A percentile compares a stretch with the other conserved stretches of the same genome.
Conservation (phyloP, 1,140 invertebrate genomes). For the Xylocopa sonorina region DNA sequence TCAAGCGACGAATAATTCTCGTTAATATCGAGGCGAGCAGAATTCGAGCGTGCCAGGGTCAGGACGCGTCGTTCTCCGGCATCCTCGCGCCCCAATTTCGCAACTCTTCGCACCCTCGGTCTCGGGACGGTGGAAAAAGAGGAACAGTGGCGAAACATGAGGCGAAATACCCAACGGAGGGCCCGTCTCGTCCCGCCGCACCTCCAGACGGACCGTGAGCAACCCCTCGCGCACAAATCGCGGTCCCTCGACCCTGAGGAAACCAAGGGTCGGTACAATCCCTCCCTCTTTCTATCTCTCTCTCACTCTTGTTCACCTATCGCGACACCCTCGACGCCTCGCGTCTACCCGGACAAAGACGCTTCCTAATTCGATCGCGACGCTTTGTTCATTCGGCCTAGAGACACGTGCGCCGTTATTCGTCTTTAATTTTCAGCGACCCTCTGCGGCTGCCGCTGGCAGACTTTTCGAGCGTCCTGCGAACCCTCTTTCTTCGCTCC, state of each 20-base stretch:
- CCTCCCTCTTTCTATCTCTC: not conserved
- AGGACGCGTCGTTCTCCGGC: constrained; percentile 20
- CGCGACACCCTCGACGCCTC: constrained; percentile 41
- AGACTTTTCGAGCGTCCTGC: constrained; percentile 12
- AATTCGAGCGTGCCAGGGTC: not conserved
- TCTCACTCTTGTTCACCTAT: constrained; percentile 19
- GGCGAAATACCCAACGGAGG: constrained; percentile 25
- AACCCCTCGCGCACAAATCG: constrained; percentile 48
- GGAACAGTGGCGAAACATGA: not conserved
- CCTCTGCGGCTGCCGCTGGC: not conserved
- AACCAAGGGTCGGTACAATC: constrained; percentile 62
- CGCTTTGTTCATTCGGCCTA: constrained; percentile 68
- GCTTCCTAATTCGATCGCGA: constrained; percentile 75
- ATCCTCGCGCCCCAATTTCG: constrained; percentile 51
- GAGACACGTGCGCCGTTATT: constrained; percentile 55
- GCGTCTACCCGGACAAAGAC: constrained; percentile 74
- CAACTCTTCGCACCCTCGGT: constrained; percentile 48
- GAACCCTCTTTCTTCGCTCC: not conserved
- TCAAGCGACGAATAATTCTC: not conserved
- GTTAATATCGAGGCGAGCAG: not conserved
- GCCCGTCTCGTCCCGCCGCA: constrained; percentile 12
- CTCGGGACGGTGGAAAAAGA: not conserved
- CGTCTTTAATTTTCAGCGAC: constrained; percentile 56
- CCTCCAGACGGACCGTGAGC: constrained; percentile 37
- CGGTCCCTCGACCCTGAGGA: constrained; percentile 68